These are phyloP conservation scores for Pyrrhosoma nymphula DNA, from an alignment of 2,888 invertebrate genomes.

Conservation along the genomic window DNA sequence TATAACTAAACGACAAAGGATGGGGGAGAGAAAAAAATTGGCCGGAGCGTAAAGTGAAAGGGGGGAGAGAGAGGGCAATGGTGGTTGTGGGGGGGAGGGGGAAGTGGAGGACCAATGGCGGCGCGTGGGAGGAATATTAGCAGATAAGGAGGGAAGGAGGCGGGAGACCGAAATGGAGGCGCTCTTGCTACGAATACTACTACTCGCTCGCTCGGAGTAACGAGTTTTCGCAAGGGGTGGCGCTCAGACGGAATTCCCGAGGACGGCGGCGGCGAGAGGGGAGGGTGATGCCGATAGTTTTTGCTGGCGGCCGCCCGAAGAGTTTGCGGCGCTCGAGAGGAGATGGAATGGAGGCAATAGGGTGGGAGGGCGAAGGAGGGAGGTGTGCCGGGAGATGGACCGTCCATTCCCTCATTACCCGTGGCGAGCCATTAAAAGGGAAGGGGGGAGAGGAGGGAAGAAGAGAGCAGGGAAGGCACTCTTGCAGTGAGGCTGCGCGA, in stretches of 20 bases:
- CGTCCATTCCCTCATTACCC: slow-evolving; percentile 9
- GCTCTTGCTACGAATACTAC: background rate
- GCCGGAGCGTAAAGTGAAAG: background rate
- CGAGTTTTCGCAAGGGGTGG: background rate
- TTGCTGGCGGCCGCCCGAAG: background rate
- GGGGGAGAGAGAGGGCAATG: background rate
- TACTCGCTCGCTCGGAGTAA: background rate
- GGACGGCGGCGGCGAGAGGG: background rate
- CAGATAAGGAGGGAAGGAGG: background rate
- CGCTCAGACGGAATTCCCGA: slow-evolving; percentile 8
- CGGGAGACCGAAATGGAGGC: background rate
- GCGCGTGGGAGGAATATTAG: slow-evolving; percentile 15
- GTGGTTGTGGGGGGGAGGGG: background rate
- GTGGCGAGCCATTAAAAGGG: background rate
- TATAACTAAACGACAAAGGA: background rate
- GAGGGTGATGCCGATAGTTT: background rate
- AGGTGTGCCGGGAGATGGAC: background rate
- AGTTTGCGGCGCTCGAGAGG: background rate
- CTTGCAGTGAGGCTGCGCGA: background rate
- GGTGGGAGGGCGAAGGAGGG: background rate
- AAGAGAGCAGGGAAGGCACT: background rate
- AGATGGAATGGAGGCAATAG: background rate
- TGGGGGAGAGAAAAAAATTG: background rate
- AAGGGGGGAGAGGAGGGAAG: background rate
- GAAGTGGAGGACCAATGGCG: background rate